A percentile compares a stretch with the other conserved stretches of the same genome.
phyloP scores from a whole-genome alignment of 2,888 invertebrate species.

The Eupithecia tripunctaria region DNA sequence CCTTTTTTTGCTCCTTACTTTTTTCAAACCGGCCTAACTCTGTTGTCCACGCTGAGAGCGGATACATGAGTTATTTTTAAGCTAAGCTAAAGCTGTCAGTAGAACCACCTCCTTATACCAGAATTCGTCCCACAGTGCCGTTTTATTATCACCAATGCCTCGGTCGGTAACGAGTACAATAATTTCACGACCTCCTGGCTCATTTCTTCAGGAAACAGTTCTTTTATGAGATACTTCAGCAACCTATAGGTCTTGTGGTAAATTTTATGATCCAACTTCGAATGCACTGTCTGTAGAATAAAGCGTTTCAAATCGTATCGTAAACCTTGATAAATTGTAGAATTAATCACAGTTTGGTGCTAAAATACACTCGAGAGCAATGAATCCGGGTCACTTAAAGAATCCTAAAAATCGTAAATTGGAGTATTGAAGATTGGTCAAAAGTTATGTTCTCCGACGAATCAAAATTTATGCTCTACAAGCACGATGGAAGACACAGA shows the following conservation, averaged over 20 bases:
- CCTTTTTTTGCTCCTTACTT: not conserved
- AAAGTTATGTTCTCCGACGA: too few relatives aligned
- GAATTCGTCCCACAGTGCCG: slow-evolving; percentile 52
- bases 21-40: too few relatives aligned
- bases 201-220: slow-evolving; percentile 48
- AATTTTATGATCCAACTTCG: not conserved
- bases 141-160: slow-evolving; percentile 80
- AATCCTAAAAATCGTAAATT: too few relatives aligned
- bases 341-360: not conserved
- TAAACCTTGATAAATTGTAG: not conserved
- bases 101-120: slow-evolving; percentile 48
- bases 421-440: too few relatives aligned
- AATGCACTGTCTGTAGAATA: not conserved
- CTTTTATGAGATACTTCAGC: slow-evolving; percentile 46
- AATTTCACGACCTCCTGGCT: slow-evolving; percentile 55
- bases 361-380: too few relatives aligned
- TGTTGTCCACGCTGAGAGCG: too few relatives aligned
- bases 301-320: not conserved
- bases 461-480: too few relatives aligned
- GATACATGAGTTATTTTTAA: not conserved
- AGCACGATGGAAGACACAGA: too few relatives aligned
- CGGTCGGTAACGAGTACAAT: slow-evolving; percentile 72
- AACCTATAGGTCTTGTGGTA: not conserved
- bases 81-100: not conserved
- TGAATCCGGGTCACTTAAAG: too few relatives aligned